Evolutionary conservation across 2,888 invertebrate genomes (phyloP).

Genomic region (Eulithis testata): DNA sequence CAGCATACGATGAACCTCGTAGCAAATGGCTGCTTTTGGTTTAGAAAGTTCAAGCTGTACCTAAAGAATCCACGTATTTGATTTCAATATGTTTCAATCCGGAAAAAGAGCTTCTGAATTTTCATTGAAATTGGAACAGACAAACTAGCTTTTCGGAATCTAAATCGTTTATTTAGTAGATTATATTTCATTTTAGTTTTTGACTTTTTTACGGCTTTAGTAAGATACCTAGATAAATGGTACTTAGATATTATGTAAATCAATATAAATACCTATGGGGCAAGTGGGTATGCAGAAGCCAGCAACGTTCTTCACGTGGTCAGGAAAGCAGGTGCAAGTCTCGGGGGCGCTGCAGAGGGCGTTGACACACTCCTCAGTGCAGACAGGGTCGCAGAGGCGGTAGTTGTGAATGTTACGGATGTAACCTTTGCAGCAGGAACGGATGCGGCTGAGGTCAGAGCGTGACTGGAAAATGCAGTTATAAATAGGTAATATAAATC

Average conservation of each 20-base stretch:
- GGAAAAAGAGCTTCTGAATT: too few species aligned
- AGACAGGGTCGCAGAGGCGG: conserved; percentile 86
- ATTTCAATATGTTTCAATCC: too few species aligned
- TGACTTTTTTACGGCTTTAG: too few species aligned
- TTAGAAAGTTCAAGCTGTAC: too few species aligned
- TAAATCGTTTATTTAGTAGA: too few species aligned
- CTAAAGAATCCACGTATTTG: too few species aligned
- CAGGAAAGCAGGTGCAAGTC: conserved; percentile 86
- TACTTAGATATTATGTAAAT: neutral
- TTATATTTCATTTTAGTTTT: too few species aligned
- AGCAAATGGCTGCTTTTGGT: too few species aligned
- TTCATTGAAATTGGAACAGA: too few species aligned
- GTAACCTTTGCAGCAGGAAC: conserved; percentile 90
- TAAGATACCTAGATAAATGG: too few species aligned
- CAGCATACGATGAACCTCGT: too few species aligned
- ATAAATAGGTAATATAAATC: neutral
- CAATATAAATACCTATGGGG: conserved; percentile 73
- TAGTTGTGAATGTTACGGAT: conserved; percentile 83
- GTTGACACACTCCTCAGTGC: conserved; percentile 85
- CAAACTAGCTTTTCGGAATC: too few species aligned
- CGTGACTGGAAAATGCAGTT: conserved; percentile 71
- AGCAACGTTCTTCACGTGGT: conserved; percentile 82
- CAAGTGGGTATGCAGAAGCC: conserved; percentile 87
- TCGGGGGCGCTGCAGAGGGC: conserved; percentile 87
- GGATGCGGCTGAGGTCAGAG: conserved; percentile 86